Conservation (phyloP, 2,113 vertebrate species). For the Ibidorhyncha struthersii region DNA sequence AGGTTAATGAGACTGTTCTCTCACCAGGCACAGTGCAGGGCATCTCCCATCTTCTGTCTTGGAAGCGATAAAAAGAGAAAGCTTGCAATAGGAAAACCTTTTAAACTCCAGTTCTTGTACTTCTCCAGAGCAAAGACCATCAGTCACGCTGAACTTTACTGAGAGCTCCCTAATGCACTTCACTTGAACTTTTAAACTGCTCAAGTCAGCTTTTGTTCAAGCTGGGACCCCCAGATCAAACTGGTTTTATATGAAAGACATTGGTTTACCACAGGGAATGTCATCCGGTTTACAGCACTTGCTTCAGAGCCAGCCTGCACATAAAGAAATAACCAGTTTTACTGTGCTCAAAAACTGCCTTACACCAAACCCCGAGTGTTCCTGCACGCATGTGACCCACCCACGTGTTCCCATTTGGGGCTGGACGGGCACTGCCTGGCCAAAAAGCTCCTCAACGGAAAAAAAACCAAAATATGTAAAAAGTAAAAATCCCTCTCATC, state of each 20-base stretch:
- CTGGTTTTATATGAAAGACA: background rate
- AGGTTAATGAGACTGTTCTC: background rate
- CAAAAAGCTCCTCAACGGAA: background rate
- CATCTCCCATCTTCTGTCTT: background rate
- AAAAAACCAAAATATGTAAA: accelerated
- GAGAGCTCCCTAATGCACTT: background rate
- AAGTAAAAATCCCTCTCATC: background rate
- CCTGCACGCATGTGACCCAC: accelerated
- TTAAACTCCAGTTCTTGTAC: background rate
- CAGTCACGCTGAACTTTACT: background rate
- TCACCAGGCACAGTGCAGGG: background rate
- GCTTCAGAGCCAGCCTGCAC: background rate
- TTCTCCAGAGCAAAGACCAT: background rate
- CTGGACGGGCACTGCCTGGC: background rate
- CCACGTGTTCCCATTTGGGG: accelerated
- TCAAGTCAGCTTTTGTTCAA: background rate
- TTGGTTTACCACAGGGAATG: background rate
- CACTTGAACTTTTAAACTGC: background rate
- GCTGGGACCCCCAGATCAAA: background rate
- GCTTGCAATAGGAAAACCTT: background rate
- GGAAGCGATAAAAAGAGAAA: background rate
- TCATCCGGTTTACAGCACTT: background rate
- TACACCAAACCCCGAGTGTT: too few species aligned
- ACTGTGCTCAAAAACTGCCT: background rate
- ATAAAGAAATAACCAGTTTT: background rate